Conservation (phyloP, 2,113 vertebrate species). For the Xiphorhynchus elegans region DNA sequence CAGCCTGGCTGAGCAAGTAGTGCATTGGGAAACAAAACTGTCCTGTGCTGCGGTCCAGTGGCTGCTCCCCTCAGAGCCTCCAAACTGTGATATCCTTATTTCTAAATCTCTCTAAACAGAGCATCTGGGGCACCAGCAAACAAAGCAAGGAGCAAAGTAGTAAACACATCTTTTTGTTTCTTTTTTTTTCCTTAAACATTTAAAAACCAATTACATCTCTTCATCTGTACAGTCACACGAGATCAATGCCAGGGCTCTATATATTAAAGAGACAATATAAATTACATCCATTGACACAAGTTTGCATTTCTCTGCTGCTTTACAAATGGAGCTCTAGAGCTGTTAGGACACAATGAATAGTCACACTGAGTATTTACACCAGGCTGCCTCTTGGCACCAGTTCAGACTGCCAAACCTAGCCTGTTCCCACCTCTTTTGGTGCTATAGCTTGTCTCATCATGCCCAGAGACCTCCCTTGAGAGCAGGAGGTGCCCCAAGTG, state of each 20-base stretch:
- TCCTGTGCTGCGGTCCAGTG: background rate
- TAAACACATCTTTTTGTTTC: slow-evolving; percentile 61
- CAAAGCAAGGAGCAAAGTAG: slow-evolving; percentile 66
- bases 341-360: slow-evolving; percentile 68
- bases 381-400: slow-evolving; percentile 41
- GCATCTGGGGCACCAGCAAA: slow-evolving; percentile 58
- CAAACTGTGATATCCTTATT: slow-evolving; percentile 62
- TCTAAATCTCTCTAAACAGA: slow-evolving; percentile 63
- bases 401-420: background rate
- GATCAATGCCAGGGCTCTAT: slow-evolving; percentile 78
- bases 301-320: slow-evolving; percentile 66
- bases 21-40: background rate
- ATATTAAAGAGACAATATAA: slow-evolving; percentile 84
- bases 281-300: slow-evolving; percentile 79
- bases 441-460: background rate
- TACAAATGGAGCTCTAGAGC: slow-evolving; percentile 43
- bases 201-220: slow-evolving; percentile 77
- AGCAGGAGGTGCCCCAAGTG: background rate
- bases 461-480: slow-evolving; percentile 13
- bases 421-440: slow-evolving; percentile 23
- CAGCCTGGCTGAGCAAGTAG: background rate
- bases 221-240: slow-evolving; percentile 80
- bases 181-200: slow-evolving; percentile 64
- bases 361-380: slow-evolving; percentile 71
- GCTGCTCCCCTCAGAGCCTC: background rate